Percentiles rank a stretch among this genome's conserved stretches.
These are phyloP conservation scores for Paralichthys olivaceus DNA, from an alignment of 2,113 vertebrate species.

Conservation along the genomic window DNA sequence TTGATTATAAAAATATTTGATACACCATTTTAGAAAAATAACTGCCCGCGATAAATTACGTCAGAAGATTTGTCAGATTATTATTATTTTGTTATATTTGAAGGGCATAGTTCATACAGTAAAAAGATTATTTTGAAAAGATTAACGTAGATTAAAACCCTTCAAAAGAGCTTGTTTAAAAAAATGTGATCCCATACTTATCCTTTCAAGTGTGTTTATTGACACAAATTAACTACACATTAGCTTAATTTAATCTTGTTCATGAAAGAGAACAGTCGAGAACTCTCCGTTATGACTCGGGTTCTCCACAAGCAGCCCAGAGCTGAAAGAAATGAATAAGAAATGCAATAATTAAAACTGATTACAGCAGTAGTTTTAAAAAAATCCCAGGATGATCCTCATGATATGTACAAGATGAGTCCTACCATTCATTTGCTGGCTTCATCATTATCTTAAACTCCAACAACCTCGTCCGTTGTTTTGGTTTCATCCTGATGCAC, in stretches of 20 bases:
- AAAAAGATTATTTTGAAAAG: too few species aligned
- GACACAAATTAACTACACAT: background rate
- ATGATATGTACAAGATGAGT: background rate
- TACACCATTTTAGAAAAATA: too few species aligned
- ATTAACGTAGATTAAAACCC: background rate
- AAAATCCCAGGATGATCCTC: too few species aligned
- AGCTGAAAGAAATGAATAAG: slow-evolving; percentile 51
- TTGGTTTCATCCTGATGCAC: background rate
- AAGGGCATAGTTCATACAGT: too few species aligned
- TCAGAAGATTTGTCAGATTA: too few species aligned
- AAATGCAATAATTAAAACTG: background rate
- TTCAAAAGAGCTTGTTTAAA: background rate
- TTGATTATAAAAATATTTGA: too few species aligned
- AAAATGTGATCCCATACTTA: background rate
- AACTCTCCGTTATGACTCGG: background rate
- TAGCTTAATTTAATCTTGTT: background rate
- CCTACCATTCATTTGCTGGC: background rate
- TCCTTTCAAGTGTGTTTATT: slow-evolving; percentile 7
- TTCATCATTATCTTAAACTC: background rate
- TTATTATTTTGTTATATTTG: too few species aligned
- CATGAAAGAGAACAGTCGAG: background rate
- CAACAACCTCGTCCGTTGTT: background rate
- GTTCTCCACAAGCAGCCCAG: background rate
- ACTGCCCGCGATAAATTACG: too few species aligned
- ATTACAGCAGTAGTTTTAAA: too few species aligned